Evolutionary conservation across 2,113 vertebrate genomes (phyloP).

Genomic region (Lagopus leucura): DNA sequence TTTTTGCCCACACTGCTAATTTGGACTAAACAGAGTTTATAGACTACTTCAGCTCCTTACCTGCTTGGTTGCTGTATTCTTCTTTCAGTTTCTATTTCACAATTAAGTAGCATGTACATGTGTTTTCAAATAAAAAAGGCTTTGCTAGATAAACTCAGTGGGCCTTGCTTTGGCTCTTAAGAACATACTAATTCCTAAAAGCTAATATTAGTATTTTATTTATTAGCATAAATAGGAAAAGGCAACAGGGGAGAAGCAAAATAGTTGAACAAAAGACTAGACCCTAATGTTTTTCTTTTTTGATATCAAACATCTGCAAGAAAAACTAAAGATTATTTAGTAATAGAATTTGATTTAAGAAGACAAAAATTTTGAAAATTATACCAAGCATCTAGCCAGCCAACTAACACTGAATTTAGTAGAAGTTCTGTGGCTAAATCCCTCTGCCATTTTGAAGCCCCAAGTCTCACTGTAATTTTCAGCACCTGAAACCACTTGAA

Average conservation of each 20-base stretch:
- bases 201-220: conserved; percentile 12
- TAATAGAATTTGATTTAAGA: not conserved
- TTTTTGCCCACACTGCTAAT: conserved; percentile 57
- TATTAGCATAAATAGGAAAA: conserved; percentile 34
- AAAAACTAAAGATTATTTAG: not conserved
- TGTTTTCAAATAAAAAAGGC: conserved; percentile 3
- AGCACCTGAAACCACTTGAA: not conserved
- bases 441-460: not conserved
- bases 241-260: not conserved
- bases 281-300: not conserved
- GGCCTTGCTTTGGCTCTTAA: not conserved
- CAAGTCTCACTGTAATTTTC: not conserved
- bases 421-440: not conserved
- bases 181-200: conserved; percentile 39
- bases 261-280: not conserved
- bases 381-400: not conserved
- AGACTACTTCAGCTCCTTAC: conserved; percentile 30
- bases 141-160: conserved; percentile 17
- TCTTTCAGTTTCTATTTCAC: conserved; percentile 19
- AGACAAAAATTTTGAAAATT: not conserved
- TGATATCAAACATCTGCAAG: not conserved
- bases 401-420: not conserved
- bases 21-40: conserved; percentile 65
- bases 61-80: not conserved
- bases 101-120: conserved; percentile 28